Evolutionary conservation across 2,797 vertebrate species (phyloP), one percentile per base, ranked within the genome.

Genomic region (Cuculus canorus): DNA sequence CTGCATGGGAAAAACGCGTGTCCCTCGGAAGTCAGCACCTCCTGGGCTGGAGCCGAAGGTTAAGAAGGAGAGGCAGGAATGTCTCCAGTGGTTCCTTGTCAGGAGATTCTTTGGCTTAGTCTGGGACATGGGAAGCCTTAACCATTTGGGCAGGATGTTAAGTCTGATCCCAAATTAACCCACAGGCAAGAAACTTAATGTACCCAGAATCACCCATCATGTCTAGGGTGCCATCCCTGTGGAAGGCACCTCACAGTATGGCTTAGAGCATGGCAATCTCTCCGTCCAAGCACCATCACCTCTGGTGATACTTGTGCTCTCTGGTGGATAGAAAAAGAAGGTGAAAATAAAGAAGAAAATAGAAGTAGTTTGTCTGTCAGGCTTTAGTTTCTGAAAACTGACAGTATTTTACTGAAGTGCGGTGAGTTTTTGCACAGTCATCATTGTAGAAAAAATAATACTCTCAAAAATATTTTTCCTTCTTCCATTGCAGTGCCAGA

Each of bases 321-420:
- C 94, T 96, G 85, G 27, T 96, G 95, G 94, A 81, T 30, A 78
- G 69, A 91, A 61, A 27, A 7, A 84, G 54, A 28, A 14, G n/a
- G 32, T 33, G 28, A 54, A 88, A 56, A 78, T 28, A 9, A 22
- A 61, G 7, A 5, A 43, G 33, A 43, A 65, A 47, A 72, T 13
- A 47, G 60, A 45, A 83, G 5, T 8, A 53, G 28, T 63, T 41
- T 23, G 9, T 11, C 35, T 47, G 45, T 9, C 1, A 0, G 30
- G 12, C 6, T 89, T 57, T 53, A 11, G 7, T 76, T 82, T 86
- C 37, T 65, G 19, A 66, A 92, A 82, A n/a, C 7, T 54, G n/a
- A 5, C 3, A 1, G 7, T 41, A 27, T 78, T 88, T 88, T 65
- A 35, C 28, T 65, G 21, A 86, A 61, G 28, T 53, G 50, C 63